Evolutionary conservation across 2,888 invertebrate genomes (phyloP).

Genomic region (Melolontha melolontha): DNA sequence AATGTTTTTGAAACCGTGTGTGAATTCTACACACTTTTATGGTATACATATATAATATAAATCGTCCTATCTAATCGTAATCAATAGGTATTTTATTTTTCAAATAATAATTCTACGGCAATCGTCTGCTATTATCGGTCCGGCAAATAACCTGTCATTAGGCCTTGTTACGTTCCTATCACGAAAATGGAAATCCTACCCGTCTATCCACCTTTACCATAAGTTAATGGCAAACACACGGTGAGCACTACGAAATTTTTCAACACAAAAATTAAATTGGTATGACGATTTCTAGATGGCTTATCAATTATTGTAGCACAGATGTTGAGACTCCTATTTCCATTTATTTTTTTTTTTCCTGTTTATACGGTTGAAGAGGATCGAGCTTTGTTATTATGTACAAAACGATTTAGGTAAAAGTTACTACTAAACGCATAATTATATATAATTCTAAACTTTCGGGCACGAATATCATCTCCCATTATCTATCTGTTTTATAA

Average conservation of each 20-base stretch:
- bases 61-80: constrained; percentile 12
- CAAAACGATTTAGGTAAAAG: constrained; percentile 46
- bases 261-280: constrained; percentile 25
- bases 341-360: neutral
- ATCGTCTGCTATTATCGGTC: constrained; percentile 49
- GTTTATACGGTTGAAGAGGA: neutral
- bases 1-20: too few relatives aligned
- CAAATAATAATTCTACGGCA: constrained; percentile 42
- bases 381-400: constrained; percentile 25
- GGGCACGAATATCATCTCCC: constrained; percentile 37
- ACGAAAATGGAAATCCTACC: constrained; percentile 45
- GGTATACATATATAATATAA: neutral
- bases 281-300: constrained; percentile 40
- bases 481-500: constrained; percentile 44
- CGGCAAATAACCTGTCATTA: constrained; percentile 52
- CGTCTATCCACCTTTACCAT: constrained; percentile 4
- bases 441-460: constrained; percentile 47
- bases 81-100: constrained; percentile 30
- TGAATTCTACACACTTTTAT: neutral
- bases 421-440: constrained; percentile 49
- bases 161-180: constrained; percentile 47
- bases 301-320: constrained; percentile 40
- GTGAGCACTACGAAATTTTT: constrained; percentile 6
- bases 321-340: constrained; percentile 33
- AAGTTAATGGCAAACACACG: constrained; percentile 24